Conservation (phyloP, 2,888 invertebrate genomes). For the Pseudococcus longispinus region DNA sequence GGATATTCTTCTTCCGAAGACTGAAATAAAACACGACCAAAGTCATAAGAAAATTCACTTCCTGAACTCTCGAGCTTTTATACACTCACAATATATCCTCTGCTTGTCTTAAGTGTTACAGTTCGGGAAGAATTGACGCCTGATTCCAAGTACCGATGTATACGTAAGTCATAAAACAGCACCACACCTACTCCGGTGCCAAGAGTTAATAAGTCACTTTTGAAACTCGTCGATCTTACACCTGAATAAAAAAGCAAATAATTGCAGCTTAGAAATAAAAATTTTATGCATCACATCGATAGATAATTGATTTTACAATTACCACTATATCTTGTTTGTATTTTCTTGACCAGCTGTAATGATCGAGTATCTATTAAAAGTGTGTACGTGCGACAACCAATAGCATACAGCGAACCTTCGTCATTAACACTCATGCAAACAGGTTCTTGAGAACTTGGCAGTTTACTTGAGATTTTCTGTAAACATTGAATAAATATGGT, state of each 20-base stretch:
- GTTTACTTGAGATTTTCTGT: conserved; percentile 79
- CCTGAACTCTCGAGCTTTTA: no score
- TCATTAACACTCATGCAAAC: conserved; percentile 90
- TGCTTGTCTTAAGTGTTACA: conserved; percentile 84
- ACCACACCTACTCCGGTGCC: conserved; percentile 91
- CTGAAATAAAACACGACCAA: conserved; percentile 64
- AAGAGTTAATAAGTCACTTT: conserved; percentile 87
- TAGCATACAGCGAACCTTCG: conserved; percentile 82
- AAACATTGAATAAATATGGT: conserved; percentile 58
- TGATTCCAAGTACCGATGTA: conserved; percentile 89
- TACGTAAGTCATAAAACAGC: conserved; percentile 92
- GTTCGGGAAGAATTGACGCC: conserved; percentile 88
- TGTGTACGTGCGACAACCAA: conserved; percentile 93
- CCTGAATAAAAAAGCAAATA: conserved; percentile 58
- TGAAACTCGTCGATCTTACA: conserved; percentile 67
- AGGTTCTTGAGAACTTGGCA: conserved; percentile 90
- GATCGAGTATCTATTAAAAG: conserved; percentile 88
- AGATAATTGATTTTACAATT: conserved; percentile 66
- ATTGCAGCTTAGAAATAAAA: neutral
- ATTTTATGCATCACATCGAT: neutral
- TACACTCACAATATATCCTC: conserved; percentile 82
- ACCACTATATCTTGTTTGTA: conserved; percentile 85
- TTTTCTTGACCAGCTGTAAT: conserved; percentile 76
- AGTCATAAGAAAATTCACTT: neutral
- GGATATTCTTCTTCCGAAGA: conserved; percentile 84